Percentiles rank a stretch among this genome's conserved stretches.
Conservation (phyloP, 2,888 invertebrate genomes). For the Hybos culiciformis region DNA sequence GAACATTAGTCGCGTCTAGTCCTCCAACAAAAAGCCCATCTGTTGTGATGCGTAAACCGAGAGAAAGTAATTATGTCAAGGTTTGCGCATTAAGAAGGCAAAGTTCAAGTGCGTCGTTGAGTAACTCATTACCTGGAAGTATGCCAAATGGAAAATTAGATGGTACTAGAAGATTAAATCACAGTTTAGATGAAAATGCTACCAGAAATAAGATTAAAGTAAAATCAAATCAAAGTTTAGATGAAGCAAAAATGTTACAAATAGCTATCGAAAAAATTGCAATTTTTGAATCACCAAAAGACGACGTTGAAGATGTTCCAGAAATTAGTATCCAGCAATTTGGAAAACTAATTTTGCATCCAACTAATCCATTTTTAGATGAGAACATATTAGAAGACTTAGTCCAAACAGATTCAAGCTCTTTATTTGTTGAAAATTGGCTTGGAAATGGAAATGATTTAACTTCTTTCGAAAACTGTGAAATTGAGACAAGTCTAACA, state of each 20-base stretch:
- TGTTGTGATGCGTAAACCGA: constrained; percentile 47
- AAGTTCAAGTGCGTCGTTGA: constrained; percentile 65
- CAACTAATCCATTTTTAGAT: constrained; percentile 32
- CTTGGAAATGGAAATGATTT: neutral
- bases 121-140: constrained; percentile 26
- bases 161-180: constrained; percentile 50
- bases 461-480: neutral
- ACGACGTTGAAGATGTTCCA: neutral
- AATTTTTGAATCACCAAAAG: constrained; percentile 5
- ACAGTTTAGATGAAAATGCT: constrained; percentile 60
- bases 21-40: constrained; percentile 57
- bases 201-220: constrained; percentile 37
- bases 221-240: constrained; percentile 54
- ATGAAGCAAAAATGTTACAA: constrained; percentile 43
- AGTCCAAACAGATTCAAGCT: too few relatives aligned
- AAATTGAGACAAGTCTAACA: too few relatives aligned
- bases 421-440: too few relatives aligned
- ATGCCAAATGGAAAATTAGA: constrained; percentile 32
- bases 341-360: constrained; percentile 23
- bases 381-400: too few relatives aligned
- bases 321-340: constrained; percentile 1
- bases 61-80: constrained; percentile 80
- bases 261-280: constrained; percentile 24
- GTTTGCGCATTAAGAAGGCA: constrained; percentile 76
- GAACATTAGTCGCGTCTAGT: too few relatives aligned